These are phyloP conservation scores for Xiphorhynchus elegans DNA, from an alignment of 2,113 vertebrate species.

Conservation along the genomic window DNA sequence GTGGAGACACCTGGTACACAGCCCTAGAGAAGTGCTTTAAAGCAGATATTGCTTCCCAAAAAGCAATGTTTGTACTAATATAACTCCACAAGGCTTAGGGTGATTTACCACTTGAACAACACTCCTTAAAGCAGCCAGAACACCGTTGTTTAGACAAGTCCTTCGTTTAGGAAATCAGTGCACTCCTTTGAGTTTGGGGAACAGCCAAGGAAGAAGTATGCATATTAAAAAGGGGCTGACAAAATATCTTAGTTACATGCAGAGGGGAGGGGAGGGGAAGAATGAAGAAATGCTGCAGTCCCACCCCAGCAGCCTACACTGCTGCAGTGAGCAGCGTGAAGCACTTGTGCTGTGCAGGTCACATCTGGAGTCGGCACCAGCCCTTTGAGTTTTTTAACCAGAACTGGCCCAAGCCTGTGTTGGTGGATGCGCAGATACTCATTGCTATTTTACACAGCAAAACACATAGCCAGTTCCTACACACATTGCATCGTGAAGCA, in stretches of 20 bases:
- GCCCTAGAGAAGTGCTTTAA: background rate
- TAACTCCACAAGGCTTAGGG: background rate
- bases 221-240: background rate
- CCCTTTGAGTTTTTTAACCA: background rate
- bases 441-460: background rate
- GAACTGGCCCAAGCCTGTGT: background rate
- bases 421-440: background rate
- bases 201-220: conserved; percentile 23
- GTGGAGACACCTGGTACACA: background rate
- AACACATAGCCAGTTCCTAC: background rate
- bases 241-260: background rate
- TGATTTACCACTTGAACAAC: conserved; percentile 26
- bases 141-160: conserved; percentile 16
- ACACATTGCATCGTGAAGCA: background rate
- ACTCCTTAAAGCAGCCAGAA: background rate
- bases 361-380: background rate
- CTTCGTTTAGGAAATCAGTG: background rate
- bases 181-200: background rate
- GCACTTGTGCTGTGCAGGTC: background rate
- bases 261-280: background rate
- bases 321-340: fast-evolving
- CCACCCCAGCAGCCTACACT: background rate
- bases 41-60: background rate
- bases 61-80: background rate
- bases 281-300: background rate